Evolutionary conservation across 2,797 vertebrate species (phyloP), one percentile per base, ranked within the genome.

Genomic region (Loriculus beryllinus): DNA sequence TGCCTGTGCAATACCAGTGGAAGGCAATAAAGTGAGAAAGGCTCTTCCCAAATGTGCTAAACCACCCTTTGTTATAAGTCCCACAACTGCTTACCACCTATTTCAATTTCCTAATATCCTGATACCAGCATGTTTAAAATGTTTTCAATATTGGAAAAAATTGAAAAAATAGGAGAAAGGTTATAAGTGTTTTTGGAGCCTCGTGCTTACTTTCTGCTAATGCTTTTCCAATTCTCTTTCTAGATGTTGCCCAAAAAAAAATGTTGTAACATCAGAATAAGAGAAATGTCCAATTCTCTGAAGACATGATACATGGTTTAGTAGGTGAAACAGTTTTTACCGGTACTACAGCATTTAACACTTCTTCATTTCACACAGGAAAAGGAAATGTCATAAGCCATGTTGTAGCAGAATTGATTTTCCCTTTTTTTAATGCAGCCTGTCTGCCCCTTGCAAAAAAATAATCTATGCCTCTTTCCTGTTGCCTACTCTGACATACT

Each of bases 281-380:
- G 10, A 39, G 16, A 70, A 80, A 81, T 52, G 7, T 57, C 62
- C 76, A 47, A 59, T 84, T 86, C 64, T 77, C 68, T 39, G 48
- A 72, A 45, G 45, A 79, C 90, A 57, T 39, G 1, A 33, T 67
- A n/a, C 4, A 57, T 1, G 0, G 25, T 72, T 59, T 83, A 86
- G 67, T 57, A 79, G n/a, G 68, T 86, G 75, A 96, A 57, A 70
- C 16, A 23, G 20, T 28, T 69, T 88, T 81, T 80, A 65, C 18
- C 43, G 51, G 6, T 49, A 31, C 25, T 70, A 13, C 9, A 47
- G 31, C 1, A 1, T 74, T 86, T 74, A 67, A 48, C 57, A 29
- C 21, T 69, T 96, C 64, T 85, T 91, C n/a, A 35, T 93, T 95
- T 88, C 78, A 39, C 75, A 39, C 18, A 45, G 74, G 74, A 79